Percentiles rank a stretch among this genome's conserved stretches.
phyloP scores from a whole-genome alignment of 2,113 vertebrate species.

The Lasiurus cinereus region DNA sequence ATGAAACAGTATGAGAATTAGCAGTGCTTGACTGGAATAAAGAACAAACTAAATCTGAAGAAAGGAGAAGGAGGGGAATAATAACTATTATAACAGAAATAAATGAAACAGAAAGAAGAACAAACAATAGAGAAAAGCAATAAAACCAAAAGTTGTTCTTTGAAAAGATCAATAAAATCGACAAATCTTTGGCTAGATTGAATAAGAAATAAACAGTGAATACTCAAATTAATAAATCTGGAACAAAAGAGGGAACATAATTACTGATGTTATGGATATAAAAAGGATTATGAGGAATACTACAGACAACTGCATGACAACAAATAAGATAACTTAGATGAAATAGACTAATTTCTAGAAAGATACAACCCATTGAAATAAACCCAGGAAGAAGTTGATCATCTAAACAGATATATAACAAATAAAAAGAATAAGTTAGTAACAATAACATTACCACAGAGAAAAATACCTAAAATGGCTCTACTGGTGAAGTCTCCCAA shows the following conservation, averaged over 20 bases:
- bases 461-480: neutral
- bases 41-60: constrained; percentile 24
- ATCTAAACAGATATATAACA: constrained; percentile 7
- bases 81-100: constrained; percentile 28
- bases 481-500: constrained; percentile 39
- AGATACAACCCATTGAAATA: constrained; percentile 1
- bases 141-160: neutral
- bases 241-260: constrained; percentile 11
- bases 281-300: constrained; percentile 1
- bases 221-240: constrained; percentile 15
- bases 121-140: constrained; percentile 46
- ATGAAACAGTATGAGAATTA: neutral
- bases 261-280: neutral
- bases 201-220: neutral
- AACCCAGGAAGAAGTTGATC: neutral
- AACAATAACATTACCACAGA: neutral
- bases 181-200: neutral
- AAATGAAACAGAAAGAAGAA: constrained; percentile 32
- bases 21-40: neutral
- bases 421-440: neutral
- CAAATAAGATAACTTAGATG: constrained; percentile 7
- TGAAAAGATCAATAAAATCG: neutral
- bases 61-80: neutral
- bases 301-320: neutral
- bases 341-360: constrained; percentile 42